Evolutionary conservation across 2,113 vertebrate genomes (phyloP), one percentile per base, ranked within the genome.

Genomic region (Ahaetulla prasina): DNA sequence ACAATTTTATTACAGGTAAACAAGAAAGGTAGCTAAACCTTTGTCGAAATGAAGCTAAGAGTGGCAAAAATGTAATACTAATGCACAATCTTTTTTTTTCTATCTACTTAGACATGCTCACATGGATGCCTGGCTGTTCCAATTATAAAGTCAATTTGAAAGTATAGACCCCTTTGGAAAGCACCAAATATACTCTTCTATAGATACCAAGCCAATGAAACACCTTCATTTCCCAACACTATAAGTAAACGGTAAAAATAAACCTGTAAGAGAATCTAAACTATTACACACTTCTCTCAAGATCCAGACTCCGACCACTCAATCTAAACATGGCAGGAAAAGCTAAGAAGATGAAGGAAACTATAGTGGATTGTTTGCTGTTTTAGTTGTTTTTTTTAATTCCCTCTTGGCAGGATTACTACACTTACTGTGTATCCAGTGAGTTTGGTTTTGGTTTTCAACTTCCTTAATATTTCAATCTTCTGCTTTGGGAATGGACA

Each of bases 101-200:
- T 43, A 22, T 80, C 3, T 43, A 80, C 74, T 18, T 8, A 80
- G 18, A 80, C 7, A 80, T 39, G 68, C 16, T 80, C 35, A 39
- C 35, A 80, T 9, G 18, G 35, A 54, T 92, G 45, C 80, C 90
- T 80, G 45, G 88, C 8, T 45, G 23, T 92, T 89, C 57, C 85
- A 52, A 86, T 90, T 92, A 43, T 3, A 47, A 63, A 92, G 74
- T 92, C 88, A 90, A 90, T 89, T 86, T 92, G 53, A 74, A 92
- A 93, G 35, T 45, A n/a, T 52, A 85, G n/a, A 23, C 47, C 35
- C 85, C 30, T 43, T 60, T n/a, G 47, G 63, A 50, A 60, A 35
- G 53, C 55, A 87, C 23, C 50, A 88, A 87, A 80, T 80, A 80
- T 9, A 80, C 18, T 80, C 74, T 20, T 3, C 20, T 80, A 8